Percentiles rank a stretch among this genome's conserved stretches.
Conservation (phyloP, 2,113 vertebrate species). For the Ochotona princeps region DNA sequence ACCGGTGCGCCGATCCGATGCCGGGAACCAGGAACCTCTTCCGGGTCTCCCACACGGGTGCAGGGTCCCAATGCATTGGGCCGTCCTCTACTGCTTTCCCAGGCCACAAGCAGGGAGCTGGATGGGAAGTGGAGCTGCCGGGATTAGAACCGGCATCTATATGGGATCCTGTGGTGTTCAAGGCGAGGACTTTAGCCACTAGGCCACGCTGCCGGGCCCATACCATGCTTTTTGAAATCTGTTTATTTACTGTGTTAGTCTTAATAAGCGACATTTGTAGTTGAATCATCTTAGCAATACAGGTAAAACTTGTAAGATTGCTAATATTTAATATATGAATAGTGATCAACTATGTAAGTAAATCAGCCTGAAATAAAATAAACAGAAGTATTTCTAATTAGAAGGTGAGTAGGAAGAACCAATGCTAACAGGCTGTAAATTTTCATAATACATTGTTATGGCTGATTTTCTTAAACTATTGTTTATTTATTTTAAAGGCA, state of each 20-base stretch:
- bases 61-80: too few species aligned
- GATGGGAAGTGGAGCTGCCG: too few species aligned
- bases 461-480: not conserved
- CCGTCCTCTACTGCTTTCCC: too few species aligned
- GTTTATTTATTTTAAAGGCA: too few species aligned
- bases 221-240: slow-evolving; percentile 10
- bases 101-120: too few species aligned
- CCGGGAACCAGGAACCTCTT: too few species aligned
- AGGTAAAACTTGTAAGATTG: slow-evolving; percentile 16
- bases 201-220: too few species aligned
- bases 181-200: too few species aligned
- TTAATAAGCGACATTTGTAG: not conserved
- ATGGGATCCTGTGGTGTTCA: too few species aligned
- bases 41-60: too few species aligned
- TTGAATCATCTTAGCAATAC: not conserved
- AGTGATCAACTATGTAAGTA: not conserved
- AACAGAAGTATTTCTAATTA: not conserved
- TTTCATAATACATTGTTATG: not conserved
- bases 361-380: not conserved
- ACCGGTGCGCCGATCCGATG: too few species aligned
- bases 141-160: too few species aligned
- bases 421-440: not conserved
- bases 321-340: not conserved
- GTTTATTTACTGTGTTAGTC: not conserved
- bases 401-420: not conserved